A percentile compares a stretch with the other conserved stretches of the same genome.
Conservation (phyloP, 2,113 vertebrate genomes). For the Muntiacus reevesi region DNA sequence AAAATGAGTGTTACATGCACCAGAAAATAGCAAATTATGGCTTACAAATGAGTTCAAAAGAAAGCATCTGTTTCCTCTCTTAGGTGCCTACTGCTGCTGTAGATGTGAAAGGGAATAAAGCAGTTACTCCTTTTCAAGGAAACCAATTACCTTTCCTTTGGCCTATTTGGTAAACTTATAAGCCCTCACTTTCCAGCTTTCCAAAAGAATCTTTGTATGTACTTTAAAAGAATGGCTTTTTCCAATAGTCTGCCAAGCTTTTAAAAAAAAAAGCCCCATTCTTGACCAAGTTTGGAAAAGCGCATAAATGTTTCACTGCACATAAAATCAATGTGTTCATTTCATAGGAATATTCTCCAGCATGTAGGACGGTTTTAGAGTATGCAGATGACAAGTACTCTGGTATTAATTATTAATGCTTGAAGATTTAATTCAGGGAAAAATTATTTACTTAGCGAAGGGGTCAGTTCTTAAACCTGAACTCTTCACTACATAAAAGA, state of each 20-base stretch:
- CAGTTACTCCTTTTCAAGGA: background rate
- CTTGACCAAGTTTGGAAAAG: slow-evolving; percentile 67
- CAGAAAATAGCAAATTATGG: slow-evolving; percentile 11
- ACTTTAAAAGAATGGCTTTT: slow-evolving; percentile 55
- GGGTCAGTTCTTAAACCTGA: background rate
- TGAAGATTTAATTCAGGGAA: background rate
- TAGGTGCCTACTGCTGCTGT: background rate
- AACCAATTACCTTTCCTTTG: slow-evolving; percentile 32
- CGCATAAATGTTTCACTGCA: background rate
- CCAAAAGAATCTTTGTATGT: slow-evolving; percentile 49
- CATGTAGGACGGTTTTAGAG: background rate
- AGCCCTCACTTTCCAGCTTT: slow-evolving; percentile 45
- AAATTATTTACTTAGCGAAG: background rate
- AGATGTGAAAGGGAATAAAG: background rate
- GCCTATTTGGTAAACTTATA: slow-evolving; percentile 23
- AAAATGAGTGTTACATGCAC: background rate
- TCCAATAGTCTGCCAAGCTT: slow-evolving; percentile 52
- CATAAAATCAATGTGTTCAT: slow-evolving; percentile 26
- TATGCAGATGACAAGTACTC: background rate
- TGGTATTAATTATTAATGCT: background rate
- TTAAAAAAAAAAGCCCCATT: slow-evolving; percentile 40
- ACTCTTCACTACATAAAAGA: background rate
- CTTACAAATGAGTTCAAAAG: slow-evolving; percentile 24
- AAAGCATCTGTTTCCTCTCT: background rate
- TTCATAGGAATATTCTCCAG: slow-evolving; percentile 15